Base-by-base conservation (phyloP, 2,797 vertebrate species). In the Cyclopterus lumpus region DNA sequence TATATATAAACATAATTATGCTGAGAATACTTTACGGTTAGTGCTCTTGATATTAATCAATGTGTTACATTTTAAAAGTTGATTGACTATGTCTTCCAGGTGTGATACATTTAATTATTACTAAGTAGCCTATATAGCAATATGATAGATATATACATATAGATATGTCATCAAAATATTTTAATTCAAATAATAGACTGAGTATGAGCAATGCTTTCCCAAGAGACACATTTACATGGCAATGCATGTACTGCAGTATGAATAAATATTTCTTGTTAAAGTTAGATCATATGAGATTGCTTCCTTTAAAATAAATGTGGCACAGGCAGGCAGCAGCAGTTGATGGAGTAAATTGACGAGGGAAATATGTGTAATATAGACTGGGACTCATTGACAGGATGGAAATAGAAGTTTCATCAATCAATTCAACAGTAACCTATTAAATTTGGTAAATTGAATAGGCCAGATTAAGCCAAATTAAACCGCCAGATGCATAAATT, bases 291-390 rank as follows among this genome's bases (percentile, higher is more conserved):
- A 7, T 30, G 9, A 66, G 20, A 32, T 11, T 2, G 6, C 15
- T 54, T 36, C 1, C 1, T 20, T n/a, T 62, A 16, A 44, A 44
- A 3, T 9, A 9, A 3, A 49, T 49, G 2, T 67, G 7, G 6
- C 28, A 67, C 58, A 64, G 54, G 4, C 16, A 28, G 40, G 51
- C 57, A 73, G 69, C 59, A 66, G 69, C 73, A 75, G 67, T 58
- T 67, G 36, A 66, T 18, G 40, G 14, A 69, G 55, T 40, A 32
- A 48, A 77, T 58, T 53, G 69, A 53, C 30, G n/a, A 34, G 72
- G 62, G 28, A 49, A 14, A 71, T 73, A 34, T 51, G 12, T 34
- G 44, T 73, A n/a, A 79, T 73, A 75, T 66, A n/a, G 20, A 73
- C 34, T 38, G 24, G n/a, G 2, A 66, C n/a, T 48, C 40, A 57